Evolutionary conservation across 2,888 invertebrate genomes (phyloP), one percentile per base, ranked within the genome.

Genomic region (Acronicta aceris): DNA sequence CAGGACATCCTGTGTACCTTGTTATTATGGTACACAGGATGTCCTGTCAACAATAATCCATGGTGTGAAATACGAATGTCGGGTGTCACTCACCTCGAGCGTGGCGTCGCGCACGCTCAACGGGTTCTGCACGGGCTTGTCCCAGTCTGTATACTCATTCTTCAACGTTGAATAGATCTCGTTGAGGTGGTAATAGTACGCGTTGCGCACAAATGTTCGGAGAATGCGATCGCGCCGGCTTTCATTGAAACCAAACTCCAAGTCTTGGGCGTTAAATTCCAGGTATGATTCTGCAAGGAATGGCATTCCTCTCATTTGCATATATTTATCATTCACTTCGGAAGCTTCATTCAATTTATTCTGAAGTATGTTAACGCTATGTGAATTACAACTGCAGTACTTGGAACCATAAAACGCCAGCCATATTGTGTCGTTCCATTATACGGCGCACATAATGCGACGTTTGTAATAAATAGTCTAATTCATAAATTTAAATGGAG

Each of bases 111-210:
- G 96, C 72, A 98, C 98, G 87, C 97, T 97, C 84, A 97, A 95
- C 70, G 98, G 97, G 89, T 97, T 98, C 82, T 98, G 97, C 76
- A 98, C 97, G 2, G 98, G 97, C 80, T 97, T 96, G 90, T 98
- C 98, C 99, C 99, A 99, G 90, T 99, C 98, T 63, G 98, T 99
- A 92, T 99, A 99, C 91, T 99, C 98, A 89, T 99, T 99, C 91
- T 97, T 95, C 79, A 99, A 95, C 55, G 99, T 98, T 54, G 98
- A 98, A 91, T 98, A 98, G 85, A 98, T 98, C 95, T 99, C 99
- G 92, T 98, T 98, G 79, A 99, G 96, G 92, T 99, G 99, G 93
- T 97, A 99, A 87, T 97, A 97, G 93, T 98, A 99, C 60, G 98
- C 97, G 94, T 99, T 99, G 73, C 99, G 96, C 69, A 99, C 98